phyloP scores from a whole-genome alignment of 2,113 vertebrate species.

The Mystacornis crossleyi region DNA sequence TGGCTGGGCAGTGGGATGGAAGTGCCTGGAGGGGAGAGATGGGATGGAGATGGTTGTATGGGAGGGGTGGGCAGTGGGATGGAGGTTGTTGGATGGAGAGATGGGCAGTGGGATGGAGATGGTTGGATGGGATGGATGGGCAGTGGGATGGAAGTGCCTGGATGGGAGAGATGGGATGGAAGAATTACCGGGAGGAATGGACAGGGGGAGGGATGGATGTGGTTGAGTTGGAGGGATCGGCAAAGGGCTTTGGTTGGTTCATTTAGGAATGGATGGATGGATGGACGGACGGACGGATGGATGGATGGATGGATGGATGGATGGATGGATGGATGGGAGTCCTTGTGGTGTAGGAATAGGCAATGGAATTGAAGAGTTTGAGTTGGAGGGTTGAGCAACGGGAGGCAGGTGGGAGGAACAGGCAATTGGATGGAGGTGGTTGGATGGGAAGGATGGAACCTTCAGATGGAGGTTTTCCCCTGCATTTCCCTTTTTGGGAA shows the following conservation, averaged over 20 bases:
- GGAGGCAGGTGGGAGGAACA: fast-evolving
- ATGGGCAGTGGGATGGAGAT: too few species aligned
- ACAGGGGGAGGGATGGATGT: too few species aligned
- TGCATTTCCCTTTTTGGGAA: background rate
- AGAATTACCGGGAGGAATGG: too few species aligned
- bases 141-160: background rate
- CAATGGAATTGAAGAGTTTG: background rate
- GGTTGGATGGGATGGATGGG: background rate
- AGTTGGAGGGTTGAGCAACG: background rate
- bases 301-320: background rate
- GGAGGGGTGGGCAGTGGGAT: too few species aligned
- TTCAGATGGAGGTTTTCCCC: background rate
- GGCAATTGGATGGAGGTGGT: background rate
- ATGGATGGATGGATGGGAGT: background rate
- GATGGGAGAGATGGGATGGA: background rate
- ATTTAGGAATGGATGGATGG: background rate
- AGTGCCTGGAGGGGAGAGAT: too few species aligned
- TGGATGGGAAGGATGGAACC: background rate
- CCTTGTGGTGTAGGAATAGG: background rate
- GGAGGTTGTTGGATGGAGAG: too few species aligned
- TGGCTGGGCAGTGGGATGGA: background rate
- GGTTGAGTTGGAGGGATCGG: background rate
- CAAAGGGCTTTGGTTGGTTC: background rate
- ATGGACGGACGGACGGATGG: background rate
- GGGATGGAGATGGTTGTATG: too few species aligned